Evolutionary conservation across 2,113 vertebrate species (phyloP), one percentile per base, ranked within the genome.

Genomic region (Muntiacus muntjak): DNA sequence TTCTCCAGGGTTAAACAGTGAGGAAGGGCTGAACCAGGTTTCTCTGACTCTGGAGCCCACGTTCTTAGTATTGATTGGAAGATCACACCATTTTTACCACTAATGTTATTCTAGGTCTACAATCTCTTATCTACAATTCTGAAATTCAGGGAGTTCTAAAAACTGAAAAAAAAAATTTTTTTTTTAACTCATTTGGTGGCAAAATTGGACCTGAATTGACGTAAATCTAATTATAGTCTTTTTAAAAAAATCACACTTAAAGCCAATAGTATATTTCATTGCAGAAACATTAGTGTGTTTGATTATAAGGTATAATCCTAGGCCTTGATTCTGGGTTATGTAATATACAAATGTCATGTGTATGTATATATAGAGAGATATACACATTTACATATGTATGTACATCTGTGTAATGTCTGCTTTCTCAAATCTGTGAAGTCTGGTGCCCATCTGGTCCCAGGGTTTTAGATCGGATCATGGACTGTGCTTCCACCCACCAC

Each of bases 141-240:
- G 62, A 36, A 94, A 83, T 67, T 52, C 50, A 84, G 19, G 58
- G 54, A 86, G 15, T 93, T 78, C 79, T 82, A 15, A 97, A 89
- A 54, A 50, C 33, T 12, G 21, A 40, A 6, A 57, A 57, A 76
- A 47, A 83, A n/a, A 19, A 4, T 0, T 0, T n/a, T 43, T 76
- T 15, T 62, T 17, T 8, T 28, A 6, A 82, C 36, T 43, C 25
- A 17, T 87, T 96, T 81, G 36, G 64, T 62, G 47, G 40, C 28
- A 86, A 81, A 95, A 91, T 45, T 52, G 85, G 58, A 93, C 67
- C 55, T 54, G 40, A 55, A 86, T 95, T 79, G 57, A 62, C 45
- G 7, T 54, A 21, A 87, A 7, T 25, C 6, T 89, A 74, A 81
- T 85, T 79, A 90, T 64, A 57, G 13, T 67, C 50, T 47, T 87